Conservation (phyloP, 2,797 vertebrate species). For the Furcifer pardalis region DNA sequence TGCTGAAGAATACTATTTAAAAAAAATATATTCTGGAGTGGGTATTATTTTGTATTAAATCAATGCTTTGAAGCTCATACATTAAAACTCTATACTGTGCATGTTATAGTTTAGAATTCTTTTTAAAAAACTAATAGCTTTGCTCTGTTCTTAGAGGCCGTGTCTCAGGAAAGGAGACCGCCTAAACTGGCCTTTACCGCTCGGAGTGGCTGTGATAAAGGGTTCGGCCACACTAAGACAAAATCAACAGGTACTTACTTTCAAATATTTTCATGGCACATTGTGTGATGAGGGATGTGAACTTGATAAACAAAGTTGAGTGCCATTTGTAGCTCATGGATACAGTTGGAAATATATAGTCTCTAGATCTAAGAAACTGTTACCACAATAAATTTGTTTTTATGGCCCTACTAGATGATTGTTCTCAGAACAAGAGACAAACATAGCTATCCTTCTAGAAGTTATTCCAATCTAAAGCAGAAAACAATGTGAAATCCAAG, state of each 20-base stretch:
- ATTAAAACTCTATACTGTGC: not conserved
- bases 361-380: not conserved
- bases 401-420: not conserved
- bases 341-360: not conserved
- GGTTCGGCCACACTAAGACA: constrained; percentile 92
- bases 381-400: not conserved
- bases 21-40: not conserved
- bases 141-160: constrained; percentile 65
- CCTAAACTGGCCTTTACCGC: constrained; percentile 91
- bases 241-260: constrained; percentile 90
- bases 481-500: not conserved
- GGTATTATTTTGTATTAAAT: not conserved
- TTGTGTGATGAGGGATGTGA: no score
- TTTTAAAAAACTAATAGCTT: constrained; percentile 13
- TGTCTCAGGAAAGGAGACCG: constrained; percentile 84
- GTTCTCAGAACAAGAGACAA: not conserved
- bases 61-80: not conserved
- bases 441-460: not conserved
- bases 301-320: not conserved
- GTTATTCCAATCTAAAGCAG: not conserved
- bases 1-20: not conserved
- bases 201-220: constrained; percentile 88
- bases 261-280: not conserved
- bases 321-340: no score
- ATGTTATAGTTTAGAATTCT: not conserved